These are phyloP conservation scores for Bombus confusus DNA, from an alignment of 1,140 invertebrate species.

Conservation along the genomic window DNA sequence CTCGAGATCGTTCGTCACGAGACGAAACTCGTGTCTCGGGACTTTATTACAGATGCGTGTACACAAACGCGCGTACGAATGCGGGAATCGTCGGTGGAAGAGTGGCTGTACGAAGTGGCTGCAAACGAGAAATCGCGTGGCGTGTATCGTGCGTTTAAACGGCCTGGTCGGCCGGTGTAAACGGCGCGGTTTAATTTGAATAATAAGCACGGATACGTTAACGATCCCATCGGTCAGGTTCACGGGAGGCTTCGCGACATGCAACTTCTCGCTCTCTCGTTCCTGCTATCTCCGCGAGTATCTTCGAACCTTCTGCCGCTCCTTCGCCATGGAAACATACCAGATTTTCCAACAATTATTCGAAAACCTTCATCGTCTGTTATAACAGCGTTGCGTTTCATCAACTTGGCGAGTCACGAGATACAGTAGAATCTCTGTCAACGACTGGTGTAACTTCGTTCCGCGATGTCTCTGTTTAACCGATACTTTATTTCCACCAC, in stretches of 20 bases:
- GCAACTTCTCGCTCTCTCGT: background rate
- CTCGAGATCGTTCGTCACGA: slow-evolving; percentile 9
- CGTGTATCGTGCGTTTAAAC: slow-evolving; percentile 13
- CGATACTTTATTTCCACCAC: background rate
- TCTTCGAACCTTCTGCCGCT: background rate
- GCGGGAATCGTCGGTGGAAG: background rate
- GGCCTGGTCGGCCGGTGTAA: slow-evolving; percentile 2
- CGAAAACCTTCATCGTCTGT: no score
- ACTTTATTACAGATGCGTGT: background rate
- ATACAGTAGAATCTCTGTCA: no score
- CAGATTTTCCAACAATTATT: no score
- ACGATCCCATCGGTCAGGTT: slow-evolving; percentile 10
- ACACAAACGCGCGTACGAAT: background rate
- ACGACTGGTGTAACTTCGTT: no score
- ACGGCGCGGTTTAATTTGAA: slow-evolving; percentile 25
- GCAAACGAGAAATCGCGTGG: slow-evolving; percentile 2
- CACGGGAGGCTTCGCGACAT: background rate
- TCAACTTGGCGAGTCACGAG: no score
- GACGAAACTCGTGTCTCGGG: background rate
- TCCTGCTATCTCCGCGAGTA: background rate
- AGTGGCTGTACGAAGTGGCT: background rate
- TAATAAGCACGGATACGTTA: slow-evolving; percentile 29
- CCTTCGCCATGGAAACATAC: no score
- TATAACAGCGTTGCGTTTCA: rapidly evolving
- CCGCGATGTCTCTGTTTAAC: background rate